Base-by-base conservation (phyloP, 2,113 vertebrate species). In the Psittacula cyanocephala region DNA sequence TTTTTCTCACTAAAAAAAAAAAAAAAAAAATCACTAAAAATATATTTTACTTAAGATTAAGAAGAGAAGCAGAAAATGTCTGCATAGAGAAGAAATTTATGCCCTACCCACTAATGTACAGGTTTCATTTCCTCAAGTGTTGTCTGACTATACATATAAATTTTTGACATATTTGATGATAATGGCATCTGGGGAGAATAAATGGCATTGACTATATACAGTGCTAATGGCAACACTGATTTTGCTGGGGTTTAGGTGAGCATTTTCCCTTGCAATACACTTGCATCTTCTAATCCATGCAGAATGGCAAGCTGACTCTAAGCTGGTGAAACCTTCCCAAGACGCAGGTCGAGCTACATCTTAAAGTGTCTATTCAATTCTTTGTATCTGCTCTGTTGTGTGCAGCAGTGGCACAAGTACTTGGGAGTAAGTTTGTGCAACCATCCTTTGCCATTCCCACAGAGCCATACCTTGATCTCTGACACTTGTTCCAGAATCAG, bases 81-180 rank as follows among this genome's bases (percentile, higher is more conserved):
- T 71, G 27, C 13, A 37, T 37, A 68, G 29, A 70, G 16, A 65
- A 68, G 18, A 74, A 41, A 65, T 91, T 39, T 84, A 50, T 68
- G 33, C 31, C 57, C 25, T 49, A 47, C 24, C 14, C 37, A 74
- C 24, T 75, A 68, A 63, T 20, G 6, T 5, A 79, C 13, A 43
- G n/a, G 14, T 23, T 70, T 91, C 4, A 47, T 83, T 93, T 92
- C 85, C 70, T 89, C 37, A 82, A 80, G 49, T 76, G 29, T 57
- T 87, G 74, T 43, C 44, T 60, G 65, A 70, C 41, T 62, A n/a
- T 57, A n/a, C 29, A 28, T n/a, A 55, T 39, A 83, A 25, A 10
- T 43, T 86, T 81, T 53, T 83, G 20, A 49, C 28, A 8, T 52
- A 55, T 41, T 83, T 88, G 53, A 67, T 74, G 37, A 67, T 28